phyloP scores from a whole-genome alignment of 2,888 invertebrate genomes.

The Gnatocerus cornutus region DNA sequence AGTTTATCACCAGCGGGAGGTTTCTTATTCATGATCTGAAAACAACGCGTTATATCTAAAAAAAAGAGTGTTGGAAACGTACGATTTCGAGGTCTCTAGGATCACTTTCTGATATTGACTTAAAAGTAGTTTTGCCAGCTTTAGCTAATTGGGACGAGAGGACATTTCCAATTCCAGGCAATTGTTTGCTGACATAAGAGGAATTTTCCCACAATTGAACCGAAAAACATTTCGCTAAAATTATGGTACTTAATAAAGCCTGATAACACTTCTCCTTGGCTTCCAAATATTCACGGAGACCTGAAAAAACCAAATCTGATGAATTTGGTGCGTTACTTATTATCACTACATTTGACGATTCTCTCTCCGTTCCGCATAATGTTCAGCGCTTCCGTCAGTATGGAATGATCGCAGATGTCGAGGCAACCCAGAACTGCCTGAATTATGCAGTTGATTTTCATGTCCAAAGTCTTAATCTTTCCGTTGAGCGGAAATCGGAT shows the following conservation, averaged over 20 bases:
- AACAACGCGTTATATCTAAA: background rate
- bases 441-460: conserved; percentile 86
- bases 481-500: conserved; percentile 83
- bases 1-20: conserved; percentile 83
- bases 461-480: conserved; percentile 79
- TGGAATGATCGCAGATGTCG: conserved; percentile 78
- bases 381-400: conserved; percentile 81
- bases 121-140: conserved; percentile 80
- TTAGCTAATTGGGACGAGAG: conserved; percentile 78
- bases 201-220: conserved; percentile 86
- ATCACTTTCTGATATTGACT: conserved; percentile 77
- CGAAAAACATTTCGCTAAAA: conserved; percentile 79
- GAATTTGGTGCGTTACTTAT: too few relatives aligned
- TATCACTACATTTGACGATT: conserved; percentile 82
- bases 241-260: conserved; percentile 75
- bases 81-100: conserved; percentile 84
- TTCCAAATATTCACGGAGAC: conserved; percentile 76
- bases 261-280: conserved; percentile 69
- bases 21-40: conserved; percentile 81
- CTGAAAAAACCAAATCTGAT: conserved; percentile 67
- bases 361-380: conserved; percentile 80
- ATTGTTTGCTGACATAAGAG: conserved; percentile 78
- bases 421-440: conserved; percentile 84
- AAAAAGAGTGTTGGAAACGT: background rate
- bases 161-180: conserved; percentile 81